phyloP scores from a whole-genome alignment of 1,140 invertebrate species.

The Formica selysi region DNA sequence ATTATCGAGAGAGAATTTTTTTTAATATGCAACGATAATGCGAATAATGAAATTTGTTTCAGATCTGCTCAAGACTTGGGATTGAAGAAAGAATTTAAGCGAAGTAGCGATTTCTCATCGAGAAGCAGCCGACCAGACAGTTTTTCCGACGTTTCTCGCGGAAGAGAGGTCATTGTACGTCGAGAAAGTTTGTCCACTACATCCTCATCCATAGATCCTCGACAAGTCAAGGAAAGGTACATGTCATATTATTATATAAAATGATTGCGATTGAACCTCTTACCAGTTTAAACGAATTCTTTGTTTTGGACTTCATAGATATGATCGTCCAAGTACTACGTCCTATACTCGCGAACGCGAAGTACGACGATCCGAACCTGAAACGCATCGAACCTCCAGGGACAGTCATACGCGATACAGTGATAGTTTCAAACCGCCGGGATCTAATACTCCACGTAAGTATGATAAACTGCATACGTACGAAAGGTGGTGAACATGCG shows the following conservation, averaged over 20 bases:
- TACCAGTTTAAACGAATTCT: slow-evolving; percentile 44
- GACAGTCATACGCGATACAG: slow-evolving; percentile 83
- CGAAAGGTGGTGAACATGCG: slow-evolving; percentile 26
- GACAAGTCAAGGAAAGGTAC: slow-evolving; percentile 84
- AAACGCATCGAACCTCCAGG: slow-evolving; percentile 83
- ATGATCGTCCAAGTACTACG: slow-evolving; percentile 81
- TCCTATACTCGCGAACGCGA: slow-evolving; percentile 83
- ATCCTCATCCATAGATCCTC: slow-evolving; percentile 82
- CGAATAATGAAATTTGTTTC: slow-evolving; percentile 17
- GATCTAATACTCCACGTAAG: slow-evolving; percentile 83
- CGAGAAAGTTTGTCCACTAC: slow-evolving; percentile 80
- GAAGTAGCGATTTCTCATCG: slow-evolving; percentile 81
- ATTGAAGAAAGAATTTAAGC: slow-evolving; percentile 84
- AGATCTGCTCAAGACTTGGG: slow-evolving; percentile 83
- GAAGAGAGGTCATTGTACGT: slow-evolving; percentile 84
- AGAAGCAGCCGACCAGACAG: slow-evolving; percentile 82
- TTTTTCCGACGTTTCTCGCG: slow-evolving; percentile 82
- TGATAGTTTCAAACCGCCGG: slow-evolving; percentile 83
- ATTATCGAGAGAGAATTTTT: slow-evolving; percentile 16
- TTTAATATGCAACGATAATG: too few relatives aligned
- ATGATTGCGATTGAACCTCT: background rate
- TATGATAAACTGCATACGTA: slow-evolving; percentile 63
- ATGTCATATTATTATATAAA: background rate
- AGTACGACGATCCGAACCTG: slow-evolving; percentile 83
- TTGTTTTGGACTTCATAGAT: slow-evolving; percentile 73